A percentile compares a stretch with the other conserved stretches of the same genome.
Evolutionary conservation across 2,888 invertebrate genomes (phyloP).

Genomic region (Dicranocentrus wangi): DNA sequence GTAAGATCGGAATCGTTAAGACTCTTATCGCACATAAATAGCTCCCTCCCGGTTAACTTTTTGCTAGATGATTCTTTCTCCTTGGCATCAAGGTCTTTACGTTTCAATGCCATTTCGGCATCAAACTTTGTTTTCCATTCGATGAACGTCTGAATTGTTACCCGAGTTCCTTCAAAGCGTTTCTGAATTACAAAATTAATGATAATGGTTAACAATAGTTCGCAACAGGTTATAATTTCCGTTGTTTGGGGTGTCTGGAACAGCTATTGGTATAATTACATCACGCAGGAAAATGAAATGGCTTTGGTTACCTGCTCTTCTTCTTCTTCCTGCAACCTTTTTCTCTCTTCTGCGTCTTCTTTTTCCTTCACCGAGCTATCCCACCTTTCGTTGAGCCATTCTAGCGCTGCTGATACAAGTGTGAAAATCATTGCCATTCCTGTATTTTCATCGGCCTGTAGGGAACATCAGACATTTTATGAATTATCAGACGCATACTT

Average conservation of each 20-base stretch:
- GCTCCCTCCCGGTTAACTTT: conserved; percentile 92
- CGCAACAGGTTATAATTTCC: no score
- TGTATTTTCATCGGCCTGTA: conserved; percentile 87
- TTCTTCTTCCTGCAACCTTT: conserved; percentile 81
- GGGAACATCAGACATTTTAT: no score
- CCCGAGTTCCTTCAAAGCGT: conserved; percentile 95
- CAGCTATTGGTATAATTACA: no score
- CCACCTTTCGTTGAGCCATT: conserved; percentile 91
- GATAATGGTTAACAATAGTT: no score
- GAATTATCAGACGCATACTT: no score
- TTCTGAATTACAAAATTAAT: conserved; percentile 80
- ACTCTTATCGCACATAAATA: conserved; percentile 94
- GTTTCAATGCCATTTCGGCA: conserved; percentile 83
- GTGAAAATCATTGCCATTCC: conserved; percentile 99
- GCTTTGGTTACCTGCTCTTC: conserved; percentile 91
- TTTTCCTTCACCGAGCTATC: conserved; percentile 84
- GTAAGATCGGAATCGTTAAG: conserved; percentile 97
- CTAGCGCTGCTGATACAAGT: conserved; percentile 92
- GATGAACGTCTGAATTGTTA: conserved; percentile 95
- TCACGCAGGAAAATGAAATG: no score
- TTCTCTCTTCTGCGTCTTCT: conserved; percentile 81
- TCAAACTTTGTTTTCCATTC: conserved; percentile 96
- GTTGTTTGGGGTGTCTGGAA: no score
- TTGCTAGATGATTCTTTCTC: conserved; percentile 82
- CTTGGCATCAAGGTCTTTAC: conserved; percentile 79